Percentiles rank a stretch among this genome's conserved stretches.
Conservation (phyloP, 2,113 vertebrate species). For the Cryptotis parvus region DNA sequence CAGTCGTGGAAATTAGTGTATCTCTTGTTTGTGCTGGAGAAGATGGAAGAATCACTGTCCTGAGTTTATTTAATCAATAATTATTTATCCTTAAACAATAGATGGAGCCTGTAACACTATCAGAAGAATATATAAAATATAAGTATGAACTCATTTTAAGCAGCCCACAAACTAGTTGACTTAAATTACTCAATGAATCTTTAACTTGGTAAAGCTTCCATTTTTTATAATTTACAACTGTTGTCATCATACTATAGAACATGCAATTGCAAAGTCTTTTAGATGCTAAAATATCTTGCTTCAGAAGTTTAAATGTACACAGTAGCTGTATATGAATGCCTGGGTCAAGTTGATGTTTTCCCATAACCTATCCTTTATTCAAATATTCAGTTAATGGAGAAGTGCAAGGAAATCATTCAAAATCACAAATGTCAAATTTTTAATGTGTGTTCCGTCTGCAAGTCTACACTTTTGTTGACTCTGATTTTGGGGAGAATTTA, state of each 20-base stretch:
- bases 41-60: slow-evolving; percentile 20
- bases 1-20: slow-evolving; percentile 13
- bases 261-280: slow-evolving; percentile 3
- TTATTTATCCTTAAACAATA: slow-evolving; percentile 57
- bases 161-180: slow-evolving; percentile 19
- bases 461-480: not conserved
- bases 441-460: not conserved
- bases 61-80: slow-evolving; percentile 66
- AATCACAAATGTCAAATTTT: not conserved
- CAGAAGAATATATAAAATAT: slow-evolving; percentile 52
- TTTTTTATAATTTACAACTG: slow-evolving; percentile 46
- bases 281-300: not conserved
- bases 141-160: slow-evolving; percentile 44
- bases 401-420: not conserved
- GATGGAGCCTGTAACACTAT: slow-evolving; percentile 35
- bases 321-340: not conserved
- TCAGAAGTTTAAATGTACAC: not conserved
- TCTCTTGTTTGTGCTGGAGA: not conserved
- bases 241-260: slow-evolving; percentile 17
- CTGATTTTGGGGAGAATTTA: not conserved
- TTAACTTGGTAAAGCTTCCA: slow-evolving; percentile 55
- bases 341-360: not conserved
- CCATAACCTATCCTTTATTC: slow-evolving; percentile 14
- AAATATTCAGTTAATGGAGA: not conserved
- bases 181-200: slow-evolving; percentile 58